These are phyloP conservation scores for Neodiprion virginianus DNA, from an alignment of 1,140 invertebrate species.

Conservation along the genomic window DNA sequence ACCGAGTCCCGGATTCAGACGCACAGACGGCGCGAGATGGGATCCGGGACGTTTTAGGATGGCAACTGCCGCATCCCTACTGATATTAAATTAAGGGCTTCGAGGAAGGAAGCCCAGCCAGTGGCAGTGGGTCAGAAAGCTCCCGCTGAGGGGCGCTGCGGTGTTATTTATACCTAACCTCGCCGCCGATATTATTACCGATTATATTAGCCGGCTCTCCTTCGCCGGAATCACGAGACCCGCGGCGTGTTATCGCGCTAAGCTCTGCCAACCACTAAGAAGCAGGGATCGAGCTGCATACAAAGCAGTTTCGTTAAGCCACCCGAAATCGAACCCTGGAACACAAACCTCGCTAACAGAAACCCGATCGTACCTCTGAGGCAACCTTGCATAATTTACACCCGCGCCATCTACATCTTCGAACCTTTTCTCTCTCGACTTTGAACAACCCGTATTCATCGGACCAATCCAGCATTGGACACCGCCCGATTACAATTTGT, in stretches of 20 bases:
- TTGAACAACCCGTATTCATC: too few species aligned
- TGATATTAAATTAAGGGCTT: conserved; percentile 2
- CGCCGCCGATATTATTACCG: background rate
- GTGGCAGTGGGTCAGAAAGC: background rate
- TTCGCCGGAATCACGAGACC: background rate
- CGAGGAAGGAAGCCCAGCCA: background rate
- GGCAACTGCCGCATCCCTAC: background rate
- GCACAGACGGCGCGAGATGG: background rate
- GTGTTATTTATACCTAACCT: background rate
- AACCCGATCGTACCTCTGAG: too few species aligned
- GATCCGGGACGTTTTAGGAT: background rate
- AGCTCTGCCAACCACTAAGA: background rate
- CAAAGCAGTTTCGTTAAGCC: background rate
- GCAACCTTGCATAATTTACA: too few species aligned
- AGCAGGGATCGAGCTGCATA: background rate
- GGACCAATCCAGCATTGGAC: too few species aligned
- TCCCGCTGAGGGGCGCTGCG: background rate
- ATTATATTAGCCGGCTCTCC: background rate
- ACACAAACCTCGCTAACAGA: too few species aligned
- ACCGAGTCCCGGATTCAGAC: too few species aligned
- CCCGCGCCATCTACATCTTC: too few species aligned
- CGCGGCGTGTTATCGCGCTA: background rate
- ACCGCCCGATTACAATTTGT: too few species aligned
- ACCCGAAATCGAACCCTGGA: too few species aligned
- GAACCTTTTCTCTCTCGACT: too few species aligned